phyloP scores from a whole-genome alignment of 2,888 invertebrate genomes.

The Xanthorhoe spadicearia region DNA sequence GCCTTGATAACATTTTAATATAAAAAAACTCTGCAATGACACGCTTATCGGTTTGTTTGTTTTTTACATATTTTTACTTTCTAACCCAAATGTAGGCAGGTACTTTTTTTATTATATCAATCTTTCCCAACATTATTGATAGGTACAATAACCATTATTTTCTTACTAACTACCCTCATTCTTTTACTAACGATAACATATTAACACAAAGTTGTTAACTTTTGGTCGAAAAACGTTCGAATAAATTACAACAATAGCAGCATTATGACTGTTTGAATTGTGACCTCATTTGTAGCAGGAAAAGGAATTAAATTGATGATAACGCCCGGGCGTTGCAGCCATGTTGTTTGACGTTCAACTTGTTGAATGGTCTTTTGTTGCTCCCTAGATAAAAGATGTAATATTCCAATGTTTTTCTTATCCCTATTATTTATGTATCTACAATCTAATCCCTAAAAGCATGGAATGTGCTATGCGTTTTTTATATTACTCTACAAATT shows the following conservation, averaged over 20 bases:
- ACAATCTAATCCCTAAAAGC: too few species aligned
- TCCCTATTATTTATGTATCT: too few species aligned
- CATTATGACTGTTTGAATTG: constrained; percentile 66
- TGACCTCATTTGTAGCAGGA: constrained; percentile 83
- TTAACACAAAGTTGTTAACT: background rate
- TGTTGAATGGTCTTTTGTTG: background rate
- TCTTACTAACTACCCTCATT: constrained; percentile 30
- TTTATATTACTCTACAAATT: background rate
- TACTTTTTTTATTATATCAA: background rate
- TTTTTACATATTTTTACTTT: background rate
- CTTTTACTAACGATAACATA: constrained; percentile 5
- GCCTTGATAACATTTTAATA: constrained; percentile 19
- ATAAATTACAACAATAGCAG: constrained; percentile 46
- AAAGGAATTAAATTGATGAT: constrained; percentile 80
- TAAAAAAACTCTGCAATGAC: constrained; percentile 49
- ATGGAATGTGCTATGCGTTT: too few species aligned
- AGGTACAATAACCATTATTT: constrained; percentile 3
- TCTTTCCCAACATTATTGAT: background rate
- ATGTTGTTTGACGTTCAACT: constrained; percentile 56
- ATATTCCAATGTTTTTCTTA: background rate
- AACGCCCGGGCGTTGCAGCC: constrained; percentile 62
- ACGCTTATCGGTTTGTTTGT: constrained; percentile 22
- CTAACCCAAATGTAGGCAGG: background rate
- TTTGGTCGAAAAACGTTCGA: constrained; percentile 28
- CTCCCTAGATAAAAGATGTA: too few species aligned